Evolutionary conservation across 2,797 vertebrate species (phyloP).

Genomic region (Pipistrellus nathusii): DNA sequence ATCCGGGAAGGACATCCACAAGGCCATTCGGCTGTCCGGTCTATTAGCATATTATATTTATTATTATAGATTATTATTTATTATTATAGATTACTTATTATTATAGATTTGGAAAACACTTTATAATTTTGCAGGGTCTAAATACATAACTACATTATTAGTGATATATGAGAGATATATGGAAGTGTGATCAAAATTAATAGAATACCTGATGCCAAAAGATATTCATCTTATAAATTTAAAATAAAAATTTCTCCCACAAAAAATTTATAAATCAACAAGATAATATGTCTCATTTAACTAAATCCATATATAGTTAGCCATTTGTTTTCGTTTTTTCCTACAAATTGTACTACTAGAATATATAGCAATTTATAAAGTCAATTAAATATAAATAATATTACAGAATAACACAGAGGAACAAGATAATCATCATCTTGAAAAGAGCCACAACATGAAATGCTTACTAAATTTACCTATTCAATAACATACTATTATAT

Average conservation of each 20-base stretch:
- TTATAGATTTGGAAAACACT: slow-evolving; percentile 36
- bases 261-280: not conserved
- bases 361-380: not conserved
- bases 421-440: not conserved
- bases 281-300: not conserved
- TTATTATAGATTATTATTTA: not conserved
- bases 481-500: not conserved
- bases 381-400: slow-evolving; percentile 44
- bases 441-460: slow-evolving; percentile 17
- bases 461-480: not conserved
- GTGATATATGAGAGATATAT: not conserved
- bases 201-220: slow-evolving; percentile 32
- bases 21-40: too few relatives aligned
- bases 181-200: not conserved
- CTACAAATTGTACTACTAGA: not conserved
- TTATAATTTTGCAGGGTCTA: not conserved
- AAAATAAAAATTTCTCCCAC: not conserved
- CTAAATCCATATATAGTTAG: not conserved
- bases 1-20: too few relatives aligned
- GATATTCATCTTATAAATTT: not conserved
- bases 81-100: not conserved
- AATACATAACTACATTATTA: slow-evolving; percentile 18
- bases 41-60: too few relatives aligned
- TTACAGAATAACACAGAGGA: not conserved
- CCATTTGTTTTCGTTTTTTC: not conserved